These are phyloP conservation scores for Carlito syrichta DNA, from an alignment of 2,113 vertebrate species.

Conservation along the genomic window DNA sequence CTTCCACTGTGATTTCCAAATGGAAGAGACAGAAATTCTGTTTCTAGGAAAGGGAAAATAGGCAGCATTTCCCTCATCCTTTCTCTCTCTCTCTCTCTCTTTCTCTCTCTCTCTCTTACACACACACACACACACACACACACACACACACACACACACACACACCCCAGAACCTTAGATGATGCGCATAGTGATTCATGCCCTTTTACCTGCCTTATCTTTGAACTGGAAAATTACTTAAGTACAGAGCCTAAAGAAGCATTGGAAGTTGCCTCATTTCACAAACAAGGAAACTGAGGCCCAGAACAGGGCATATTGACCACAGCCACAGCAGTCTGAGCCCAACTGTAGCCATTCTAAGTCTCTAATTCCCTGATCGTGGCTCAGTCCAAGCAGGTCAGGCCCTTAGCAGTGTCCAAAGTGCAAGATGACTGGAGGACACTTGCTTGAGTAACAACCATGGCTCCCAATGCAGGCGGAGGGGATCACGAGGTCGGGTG, in stretches of 20 bases:
- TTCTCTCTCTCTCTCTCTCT: too few species aligned
- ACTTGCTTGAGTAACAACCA: neutral
- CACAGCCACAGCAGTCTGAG: neutral
- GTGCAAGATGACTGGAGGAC: neutral
- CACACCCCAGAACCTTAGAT: neutral
- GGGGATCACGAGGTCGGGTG: rapidly evolving
- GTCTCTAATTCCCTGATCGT: neutral
- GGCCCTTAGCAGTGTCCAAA: neutral
- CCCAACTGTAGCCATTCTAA: neutral
- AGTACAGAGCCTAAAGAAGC: neutral
- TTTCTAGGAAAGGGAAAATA: neutral
- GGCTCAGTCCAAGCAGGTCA: neutral
- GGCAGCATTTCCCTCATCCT: neutral
- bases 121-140: too few species aligned
- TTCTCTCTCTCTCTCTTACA: neutral
- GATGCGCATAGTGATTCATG: neutral
- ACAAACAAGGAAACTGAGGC: neutral
- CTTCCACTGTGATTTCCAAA: neutral
- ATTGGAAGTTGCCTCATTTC: neutral
- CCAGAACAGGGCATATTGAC: neutral
- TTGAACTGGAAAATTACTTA: neutral
- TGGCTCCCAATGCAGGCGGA: neutral
- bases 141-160: neutral
- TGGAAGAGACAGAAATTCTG: neutral
- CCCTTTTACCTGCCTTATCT: neutral